Percentiles rank a stretch among this genome's conserved stretches.
Conservation (phyloP, 2,888 invertebrate species). For the Heliconius ethilla region DNA sequence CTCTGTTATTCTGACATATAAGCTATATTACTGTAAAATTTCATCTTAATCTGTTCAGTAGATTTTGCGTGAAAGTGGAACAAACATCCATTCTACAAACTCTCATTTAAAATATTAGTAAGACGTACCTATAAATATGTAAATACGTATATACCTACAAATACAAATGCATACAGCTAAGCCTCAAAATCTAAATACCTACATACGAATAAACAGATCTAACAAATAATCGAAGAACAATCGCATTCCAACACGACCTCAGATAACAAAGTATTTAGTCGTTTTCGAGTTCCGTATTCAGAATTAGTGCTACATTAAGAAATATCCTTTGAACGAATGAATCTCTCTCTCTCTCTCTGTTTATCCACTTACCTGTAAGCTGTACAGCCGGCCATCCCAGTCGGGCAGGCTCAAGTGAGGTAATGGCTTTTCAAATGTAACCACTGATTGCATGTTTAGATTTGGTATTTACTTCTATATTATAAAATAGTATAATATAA, state of each 20-base stretch:
- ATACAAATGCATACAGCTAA: not conserved
- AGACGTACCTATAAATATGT: too few species aligned
- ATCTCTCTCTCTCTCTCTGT: slow-evolving; percentile 5
- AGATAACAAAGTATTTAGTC: not conserved
- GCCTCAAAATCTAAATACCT: not conserved
- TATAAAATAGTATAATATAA: not conserved
- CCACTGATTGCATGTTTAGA: slow-evolving; percentile 73
- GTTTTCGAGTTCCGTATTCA: not conserved
- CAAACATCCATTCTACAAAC: too few species aligned
- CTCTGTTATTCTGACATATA: too few species aligned
- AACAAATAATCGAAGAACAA: not conserved
- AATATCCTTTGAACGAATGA: not conserved
- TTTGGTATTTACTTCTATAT: slow-evolving; percentile 35
- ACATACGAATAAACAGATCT: not conserved
- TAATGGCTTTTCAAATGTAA: slow-evolving; percentile 85
- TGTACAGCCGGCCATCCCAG: slow-evolving; percentile 87
- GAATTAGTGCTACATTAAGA: slow-evolving; percentile 7
- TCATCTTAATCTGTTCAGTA: too few species aligned
- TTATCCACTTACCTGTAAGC: slow-evolving; percentile 76
- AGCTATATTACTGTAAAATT: too few species aligned
- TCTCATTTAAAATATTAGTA: too few species aligned
- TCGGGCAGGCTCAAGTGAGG: slow-evolving; percentile 87
- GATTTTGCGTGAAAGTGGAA: too few species aligned
- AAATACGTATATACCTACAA: too few species aligned
- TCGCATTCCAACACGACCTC: not conserved